These are phyloP conservation scores for Chionis minor DNA, from an alignment of 2,113 vertebrate genomes.

Conservation along the genomic window DNA sequence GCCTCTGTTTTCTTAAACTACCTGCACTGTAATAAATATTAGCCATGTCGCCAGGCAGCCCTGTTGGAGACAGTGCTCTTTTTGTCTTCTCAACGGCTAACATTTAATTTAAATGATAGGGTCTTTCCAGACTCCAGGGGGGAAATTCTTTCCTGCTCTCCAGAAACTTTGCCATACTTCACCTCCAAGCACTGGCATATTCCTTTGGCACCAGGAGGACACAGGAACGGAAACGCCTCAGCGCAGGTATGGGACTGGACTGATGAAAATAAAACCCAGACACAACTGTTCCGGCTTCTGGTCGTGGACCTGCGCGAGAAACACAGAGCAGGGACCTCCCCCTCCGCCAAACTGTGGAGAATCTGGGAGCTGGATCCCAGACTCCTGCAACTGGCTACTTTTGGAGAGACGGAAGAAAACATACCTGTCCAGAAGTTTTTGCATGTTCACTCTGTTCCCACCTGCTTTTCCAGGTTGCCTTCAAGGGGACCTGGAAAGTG, in stretches of 20 bases:
- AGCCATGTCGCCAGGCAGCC: conserved; percentile 57
- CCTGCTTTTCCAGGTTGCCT: background rate
- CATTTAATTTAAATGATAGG: conserved; percentile 73
- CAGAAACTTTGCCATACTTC: conserved; percentile 49
- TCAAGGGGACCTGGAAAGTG: background rate
- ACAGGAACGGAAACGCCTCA: background rate
- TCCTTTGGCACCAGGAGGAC: background rate
- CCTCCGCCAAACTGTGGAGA: rapidly evolving
- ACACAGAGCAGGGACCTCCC: background rate
- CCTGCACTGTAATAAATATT: conserved; percentile 74
- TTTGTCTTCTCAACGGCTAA: conserved; percentile 65
- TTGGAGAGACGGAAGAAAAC: background rate
- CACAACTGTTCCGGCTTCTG: background rate
- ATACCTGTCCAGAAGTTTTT: background rate
- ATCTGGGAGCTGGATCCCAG: background rate
- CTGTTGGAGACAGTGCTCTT: conserved; percentile 47
- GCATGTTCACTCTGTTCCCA: background rate
- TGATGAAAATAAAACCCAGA: background rate
- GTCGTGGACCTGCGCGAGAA: rapidly evolving
- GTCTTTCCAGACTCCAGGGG: conserved; percentile 62
- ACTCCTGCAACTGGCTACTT: background rate
- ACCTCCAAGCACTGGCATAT: background rate
- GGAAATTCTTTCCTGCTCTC: conserved; percentile 55
- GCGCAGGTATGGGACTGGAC: background rate
- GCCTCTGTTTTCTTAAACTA: conserved; percentile 79